These are phyloP conservation scores for Antedon mediterranea DNA, from an alignment of 53 echinoderm and acorn worm species.

Conservation along the genomic window DNA sequence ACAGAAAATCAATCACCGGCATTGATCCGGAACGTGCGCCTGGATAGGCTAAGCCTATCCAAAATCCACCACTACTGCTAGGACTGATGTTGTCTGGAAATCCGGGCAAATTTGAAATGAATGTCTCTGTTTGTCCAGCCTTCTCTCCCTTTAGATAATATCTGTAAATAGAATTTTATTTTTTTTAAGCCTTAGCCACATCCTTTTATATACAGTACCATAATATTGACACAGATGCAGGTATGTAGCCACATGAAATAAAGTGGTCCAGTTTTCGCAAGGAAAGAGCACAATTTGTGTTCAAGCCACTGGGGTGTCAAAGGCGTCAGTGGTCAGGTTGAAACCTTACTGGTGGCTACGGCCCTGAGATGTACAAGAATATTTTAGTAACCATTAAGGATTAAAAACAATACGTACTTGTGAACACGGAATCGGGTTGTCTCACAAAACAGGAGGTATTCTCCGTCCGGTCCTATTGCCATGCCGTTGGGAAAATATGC, in stretches of 20 bases:
- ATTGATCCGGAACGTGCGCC: conserved; percentile 23
- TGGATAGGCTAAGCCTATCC: conserved; percentile 57
- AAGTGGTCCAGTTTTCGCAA: no score
- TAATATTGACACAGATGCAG: background rate
- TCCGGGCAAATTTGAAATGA: conserved; percentile 77
- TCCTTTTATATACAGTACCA: no score
- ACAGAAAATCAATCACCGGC: conserved; percentile 35
- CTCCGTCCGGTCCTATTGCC: conserved; percentile 44
- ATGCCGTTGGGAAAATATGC: conserved; percentile 74
- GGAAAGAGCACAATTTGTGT: no score
- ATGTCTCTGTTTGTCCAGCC: conserved; percentile 35
- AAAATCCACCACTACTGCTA: conserved; percentile 76
- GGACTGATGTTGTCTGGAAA: conserved; percentile 73
- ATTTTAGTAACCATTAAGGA: background rate
- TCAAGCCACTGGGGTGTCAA: no score
- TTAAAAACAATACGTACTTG: conserved; percentile 48
- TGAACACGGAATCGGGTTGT: conserved; percentile 54
- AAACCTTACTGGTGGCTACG: no score
- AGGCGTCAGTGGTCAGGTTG: no score
- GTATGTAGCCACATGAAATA: no score
- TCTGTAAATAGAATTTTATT: conserved; percentile 11
- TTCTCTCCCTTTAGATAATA: conserved; percentile 54
- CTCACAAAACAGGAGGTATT: conserved; percentile 68
- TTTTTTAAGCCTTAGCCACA: background rate
- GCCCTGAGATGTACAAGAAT: no score